Base-by-base conservation (phyloP, 2,888 invertebrate genomes). In the Escarpia spicata region DNA sequence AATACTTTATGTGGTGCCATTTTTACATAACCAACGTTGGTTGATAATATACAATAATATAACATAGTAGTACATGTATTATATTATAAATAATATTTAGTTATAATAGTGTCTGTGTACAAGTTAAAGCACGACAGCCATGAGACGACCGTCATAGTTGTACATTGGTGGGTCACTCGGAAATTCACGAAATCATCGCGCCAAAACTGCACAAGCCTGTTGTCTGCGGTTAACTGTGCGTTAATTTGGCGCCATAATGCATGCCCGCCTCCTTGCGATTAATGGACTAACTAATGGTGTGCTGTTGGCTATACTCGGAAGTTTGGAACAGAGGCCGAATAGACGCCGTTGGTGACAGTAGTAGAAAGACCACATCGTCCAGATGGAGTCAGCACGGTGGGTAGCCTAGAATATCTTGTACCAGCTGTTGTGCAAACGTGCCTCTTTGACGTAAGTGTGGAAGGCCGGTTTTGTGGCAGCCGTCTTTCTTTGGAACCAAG, bases 221-320 rank as follows among this genome's bases (percentile, higher is more conserved):
- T 91, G 26, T 92, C 92, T 19, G 91, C 37, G n/a, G n/a, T 43
- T n/a, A 15, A 19, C n/a, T 90, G 52, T 44, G 4, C n/a, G 6
- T 90, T n/a, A n/a, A n/a, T n/a, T 58, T 92, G 43, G 93, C 92
- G 2, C 44, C 45, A 92, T 94, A 95, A 93, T 95, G 95, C 12
- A 95, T 94, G 6, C 95, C 95, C 0, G 94, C 60, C 92, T 95
- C 95, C 91, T 94, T 94, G 93, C 95, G 94, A 93, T 95, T 95
- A 10, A 94, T 92, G 15, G 94, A 94, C 31, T 95, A 95, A 45
- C 91, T 91, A 45, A 91, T 45, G 52, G 44, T 91, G 43, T 52
- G 26, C 91, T 26, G 15, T 43, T 15, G 15, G 31, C 12, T 45
- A n/a, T 91, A 91, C 31, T 26, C n/a, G 52, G 91, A 44, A 91